Evolutionary conservation across 1,140 invertebrate genomes (phyloP), one percentile per base, ranked within the genome.

Genomic region (Ruditapes philippinarum): DNA sequence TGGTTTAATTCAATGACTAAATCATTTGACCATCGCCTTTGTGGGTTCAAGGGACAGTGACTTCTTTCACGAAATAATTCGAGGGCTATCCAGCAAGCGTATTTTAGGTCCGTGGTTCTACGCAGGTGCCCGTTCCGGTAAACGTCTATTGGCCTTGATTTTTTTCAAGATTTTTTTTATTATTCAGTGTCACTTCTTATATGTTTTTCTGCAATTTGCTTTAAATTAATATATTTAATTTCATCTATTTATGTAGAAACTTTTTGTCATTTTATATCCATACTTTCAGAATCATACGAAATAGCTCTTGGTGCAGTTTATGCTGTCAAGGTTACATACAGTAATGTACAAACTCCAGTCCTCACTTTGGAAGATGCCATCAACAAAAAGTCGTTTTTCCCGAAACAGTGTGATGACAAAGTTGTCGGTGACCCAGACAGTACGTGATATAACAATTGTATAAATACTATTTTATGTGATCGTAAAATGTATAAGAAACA

Each of bases 271-370:
- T 4, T 42, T 70, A 40, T 22, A 49, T 25, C n/a, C n/a, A n/a
- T n/a, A n/a, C n/a, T n/a, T n/a, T 42, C 80, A 96, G 11, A 97
- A 45, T 84, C 95, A 38, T 96, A 97, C 54, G 97, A 97, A 0
- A 94, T 97, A 0, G 95, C 96, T 51, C 97, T 97, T 0, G 96
- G 97, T 0, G 96, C 96, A 49, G 94, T 97, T 91, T 51, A 94
- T 93, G 95, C 89, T 91, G 97, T 98, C 0, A 96, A 97, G 93
- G 95, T 98, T 22, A 96, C 96, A 11, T 97, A 98, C 90, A 92
- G 92, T 9, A 95, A 96, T 17, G 74, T 95, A 0, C 90, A 93
- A 82, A 96, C 96, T 70, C 96, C 97, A 1, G 92, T 97, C n/a
- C 88, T 98, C 5, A 80, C 88, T 40, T 42, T 94, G 3, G 14